Evolutionary conservation across 2,113 vertebrate genomes (phyloP), one percentile per base, ranked within the genome.

Genomic region (Indicator maculatus): DNA sequence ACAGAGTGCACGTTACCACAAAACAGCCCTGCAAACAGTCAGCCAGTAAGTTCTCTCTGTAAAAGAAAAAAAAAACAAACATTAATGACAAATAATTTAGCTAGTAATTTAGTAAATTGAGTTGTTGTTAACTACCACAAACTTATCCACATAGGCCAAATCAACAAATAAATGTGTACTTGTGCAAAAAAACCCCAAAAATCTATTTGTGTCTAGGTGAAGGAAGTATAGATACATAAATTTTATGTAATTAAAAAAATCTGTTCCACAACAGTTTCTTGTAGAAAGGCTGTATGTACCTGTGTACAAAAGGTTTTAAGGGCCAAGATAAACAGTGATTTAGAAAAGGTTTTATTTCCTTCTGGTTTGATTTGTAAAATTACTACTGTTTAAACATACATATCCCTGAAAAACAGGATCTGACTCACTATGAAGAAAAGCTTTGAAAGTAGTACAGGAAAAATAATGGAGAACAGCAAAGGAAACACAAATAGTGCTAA

Each of bases 21-120:
- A 99, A 99, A 94, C 99, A 99, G 73, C 99, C 99, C 96, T 99
- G 99, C 95, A 99, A 98, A 96, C 99, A 99, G 97, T 99, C 99
- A 2, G 99, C 98, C 89, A 99, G 96, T 94, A 99, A 97, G 97
- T 99, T 99, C 88, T 99, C 99, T 95, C 99, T 99, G 97, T 91
- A 85, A 64, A 69, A 85, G 23, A 38, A 56, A 71, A 89, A 84
- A 41, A 90, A 80, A 36, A 12, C 36, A 65, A 11, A 18, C 5
- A 66, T 69, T 44, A 77, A 73, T 60, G 10, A 79, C 31, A 88
- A 70, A 52, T 30, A 0, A 79, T 70, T 76, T 77, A 66, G 12
- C 41, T 70, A n/a, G 2, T 50, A 80, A 83, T 36, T 36, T 38
- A 47, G 16, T 50, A 82, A 67, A n/a, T 5, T 67, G 16, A 71